These are phyloP conservation scores for Antedon mediterranea DNA, from an alignment of 53 echinoderm and acorn worm species.

Conservation along the genomic window DNA sequence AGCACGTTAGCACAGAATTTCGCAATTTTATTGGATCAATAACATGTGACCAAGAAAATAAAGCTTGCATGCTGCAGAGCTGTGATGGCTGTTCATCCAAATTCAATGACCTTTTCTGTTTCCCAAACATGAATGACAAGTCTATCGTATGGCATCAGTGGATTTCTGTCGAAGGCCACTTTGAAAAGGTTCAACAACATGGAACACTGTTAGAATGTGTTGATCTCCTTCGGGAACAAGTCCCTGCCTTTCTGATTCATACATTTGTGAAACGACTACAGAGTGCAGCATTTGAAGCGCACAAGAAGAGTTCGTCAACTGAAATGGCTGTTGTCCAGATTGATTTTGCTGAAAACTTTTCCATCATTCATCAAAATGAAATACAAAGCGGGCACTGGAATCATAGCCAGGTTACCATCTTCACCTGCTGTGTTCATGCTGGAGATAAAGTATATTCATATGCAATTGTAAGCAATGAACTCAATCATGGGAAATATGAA, in stretches of 20 bases:
- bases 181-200: not conserved
- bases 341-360: slow-evolving; percentile 38
- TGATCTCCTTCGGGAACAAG: slow-evolving; percentile 18
- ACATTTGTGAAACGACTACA: slow-evolving; percentile 25
- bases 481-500: slow-evolving; percentile 26
- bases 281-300: slow-evolving; percentile 24
- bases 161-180: not conserved
- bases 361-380: slow-evolving; percentile 23
- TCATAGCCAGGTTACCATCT: slow-evolving; percentile 27
- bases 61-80: slow-evolving; percentile 11
- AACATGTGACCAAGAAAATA: slow-evolving; percentile 12
- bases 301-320: slow-evolving; percentile 3
- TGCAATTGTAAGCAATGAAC: slow-evolving; percentile 23
- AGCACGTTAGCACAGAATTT: too few relatives aligned
- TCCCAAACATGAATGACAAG: too few relatives aligned
- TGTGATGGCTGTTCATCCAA: not conserved
- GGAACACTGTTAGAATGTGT: not conserved
- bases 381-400: slow-evolving; percentile 47
- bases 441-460: slow-evolving; percentile 1
- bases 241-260: slow-evolving; percentile 24
- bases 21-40: too few relatives aligned
- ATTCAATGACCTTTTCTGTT: not conserved
- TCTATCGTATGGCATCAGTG: too few relatives aligned
- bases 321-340: slow-evolving; percentile 18
- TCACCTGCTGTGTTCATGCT: slow-evolving; percentile 17